Percentiles rank a stretch among this genome's conserved stretches.
These are phyloP conservation scores for Machaerirhynchus nigripectus DNA, from an alignment of 2,113 vertebrate genomes.

Conservation along the genomic window DNA sequence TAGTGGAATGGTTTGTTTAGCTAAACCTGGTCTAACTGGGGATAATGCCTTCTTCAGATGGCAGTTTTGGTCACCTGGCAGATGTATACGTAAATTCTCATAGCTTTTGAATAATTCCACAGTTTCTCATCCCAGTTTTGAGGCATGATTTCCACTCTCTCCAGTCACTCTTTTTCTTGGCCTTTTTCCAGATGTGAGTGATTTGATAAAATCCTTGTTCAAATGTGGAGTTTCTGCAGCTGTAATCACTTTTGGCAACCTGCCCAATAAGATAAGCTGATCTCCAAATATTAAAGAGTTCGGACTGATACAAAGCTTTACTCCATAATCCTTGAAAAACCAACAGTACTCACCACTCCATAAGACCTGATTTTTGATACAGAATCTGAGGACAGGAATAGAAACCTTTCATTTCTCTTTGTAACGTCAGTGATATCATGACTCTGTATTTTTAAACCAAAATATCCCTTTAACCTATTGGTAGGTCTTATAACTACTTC, in stretches of 20 bases:
- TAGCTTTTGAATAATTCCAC: conserved; percentile 32
- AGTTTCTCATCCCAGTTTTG: conserved; percentile 14
- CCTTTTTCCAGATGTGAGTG: neutral
- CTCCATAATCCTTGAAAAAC: conserved; percentile 6
- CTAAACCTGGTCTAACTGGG: neutral
- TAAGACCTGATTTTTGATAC: neutral
- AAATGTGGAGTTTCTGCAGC: conserved; percentile 19
- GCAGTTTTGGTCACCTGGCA: conserved; percentile 29
- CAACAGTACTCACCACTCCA: neutral
- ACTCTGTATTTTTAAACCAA: neutral
- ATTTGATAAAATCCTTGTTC: conserved; percentile 32
- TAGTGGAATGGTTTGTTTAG: conserved; percentile 8
- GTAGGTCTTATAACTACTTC: neutral
- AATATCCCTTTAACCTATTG: neutral
- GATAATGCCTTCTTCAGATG: conserved; percentile 54
- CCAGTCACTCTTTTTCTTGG: conserved; percentile 19
- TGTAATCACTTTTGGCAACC: neutral
- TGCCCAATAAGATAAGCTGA: conserved; percentile 22
- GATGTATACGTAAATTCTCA: neutral
- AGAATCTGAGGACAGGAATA: neutral
- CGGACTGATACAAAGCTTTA: neutral
- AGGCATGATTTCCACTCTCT: conserved; percentile 13
- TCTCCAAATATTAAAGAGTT: conserved; percentile 38
- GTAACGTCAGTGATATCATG: neutral
- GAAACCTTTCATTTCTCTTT: neutral